Percentiles rank a stretch among this genome's conserved stretches.
phyloP scores from a whole-genome alignment of 2,888 invertebrate genomes.

The Drosophila paranaensis region DNA sequence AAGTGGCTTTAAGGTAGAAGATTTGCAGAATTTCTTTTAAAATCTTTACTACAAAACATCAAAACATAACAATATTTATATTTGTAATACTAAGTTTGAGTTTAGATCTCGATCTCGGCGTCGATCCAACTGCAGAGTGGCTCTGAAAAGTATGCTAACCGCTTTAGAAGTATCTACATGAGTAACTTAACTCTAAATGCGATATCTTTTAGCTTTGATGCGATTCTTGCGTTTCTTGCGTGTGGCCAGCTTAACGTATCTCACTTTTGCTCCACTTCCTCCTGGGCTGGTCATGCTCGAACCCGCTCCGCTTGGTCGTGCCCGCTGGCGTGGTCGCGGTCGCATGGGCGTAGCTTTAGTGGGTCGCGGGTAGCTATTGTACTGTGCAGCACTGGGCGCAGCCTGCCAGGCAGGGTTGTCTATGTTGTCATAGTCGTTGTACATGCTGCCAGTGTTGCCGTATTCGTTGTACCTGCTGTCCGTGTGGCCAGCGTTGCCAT shows the following conservation, averaged over 20 bases:
- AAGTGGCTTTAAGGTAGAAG: background rate
- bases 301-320: slow-evolving; percentile 18
- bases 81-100: slow-evolving; percentile 13
- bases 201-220: slow-evolving; percentile 75
- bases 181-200: slow-evolving; percentile 32
- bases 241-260: slow-evolving; percentile 58
- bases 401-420: slow-evolving; percentile 24
- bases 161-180: background rate
- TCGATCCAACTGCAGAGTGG: slow-evolving; percentile 16
- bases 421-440: background rate
- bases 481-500: slow-evolving; percentile 26
- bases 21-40: background rate
- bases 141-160: slow-evolving; percentile 2
- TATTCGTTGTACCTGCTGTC: slow-evolving; percentile 43
- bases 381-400: slow-evolving; percentile 4
- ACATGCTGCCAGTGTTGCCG: slow-evolving; percentile 12
- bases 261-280: slow-evolving; percentile 35
- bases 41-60: slow-evolving; percentile 15
- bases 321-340: slow-evolving; percentile 21
- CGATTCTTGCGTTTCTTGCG: slow-evolving; percentile 81
- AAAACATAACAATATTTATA: slow-evolving; percentile 5
- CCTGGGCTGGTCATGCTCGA: slow-evolving; percentile 1
- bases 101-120: slow-evolving; percentile 1
- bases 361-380: slow-evolving; percentile 13
- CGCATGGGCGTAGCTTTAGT: slow-evolving; percentile 34